Base-by-base conservation (phyloP, 2,797 vertebrate genomes). In the Stomatorhinus walkeri region DNA sequence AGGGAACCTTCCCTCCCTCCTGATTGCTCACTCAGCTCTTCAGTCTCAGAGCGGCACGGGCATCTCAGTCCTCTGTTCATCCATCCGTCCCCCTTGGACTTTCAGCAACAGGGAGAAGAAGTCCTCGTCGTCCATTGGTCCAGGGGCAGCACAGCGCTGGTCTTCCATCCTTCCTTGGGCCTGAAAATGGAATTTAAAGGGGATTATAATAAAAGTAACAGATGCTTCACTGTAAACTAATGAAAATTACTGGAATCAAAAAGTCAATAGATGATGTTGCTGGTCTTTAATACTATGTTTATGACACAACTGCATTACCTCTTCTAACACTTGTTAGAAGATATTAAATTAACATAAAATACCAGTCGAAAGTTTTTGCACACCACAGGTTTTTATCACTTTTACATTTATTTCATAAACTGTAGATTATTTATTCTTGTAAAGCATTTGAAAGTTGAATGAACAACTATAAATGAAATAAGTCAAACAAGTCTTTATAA, bases 81-180 rank as follows among this genome's bases (percentile, higher is more conserved):
- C 97, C 95, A 97, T 97, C 81, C 97, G 94, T 0, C 96, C 97
- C 0, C 96, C 96, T 91, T 97, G 97, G 92, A 97, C 96, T 92
- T 94, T 95, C 91, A 97, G 94, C 88, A 97, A 94, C 91, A 97
- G 90, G 72, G 97, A 97, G 93, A 97, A 96, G 93, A 97, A 97
- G 90, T 97, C 97, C 85, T 97, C 96, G 0, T 97, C 97, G 0
- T 97, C 97, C 93, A 97, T 96, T 59, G 96, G 96, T 0, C 97
- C 95, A 0, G 97, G 97, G 12, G 97, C 96, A n/a, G 94, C 90
- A 90, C 96, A 96, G 43, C 97, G 95, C 94, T 97, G 97, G 90
- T 97, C 96, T 94, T 97, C 97, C 93, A 97, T 94, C 8, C 97
- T 91, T 1, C 96, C 95, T 94, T 97, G 96, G 43, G 95, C 96